Percentiles rank a stretch among this genome's conserved stretches.
Evolutionary conservation across 2,888 invertebrate species (phyloP).

Genomic region (Orthonychiurus folsomi): DNA sequence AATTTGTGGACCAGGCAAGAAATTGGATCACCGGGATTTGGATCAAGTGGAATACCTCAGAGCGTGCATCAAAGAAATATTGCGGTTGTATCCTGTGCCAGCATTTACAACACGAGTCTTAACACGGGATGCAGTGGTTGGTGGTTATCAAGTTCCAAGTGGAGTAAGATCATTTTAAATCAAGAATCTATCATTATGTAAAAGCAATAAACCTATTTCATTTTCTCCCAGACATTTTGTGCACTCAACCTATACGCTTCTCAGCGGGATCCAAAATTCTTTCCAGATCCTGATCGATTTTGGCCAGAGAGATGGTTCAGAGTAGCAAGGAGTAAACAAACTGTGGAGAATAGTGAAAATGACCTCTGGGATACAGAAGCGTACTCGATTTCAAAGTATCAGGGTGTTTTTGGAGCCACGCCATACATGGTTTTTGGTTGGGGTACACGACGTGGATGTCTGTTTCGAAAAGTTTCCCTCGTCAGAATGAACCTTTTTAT

Average conservation of each 20-base stretch:
- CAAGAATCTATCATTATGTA: too few species aligned
- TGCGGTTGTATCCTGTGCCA: constrained; percentile 2
- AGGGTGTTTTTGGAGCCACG: constrained; percentile 37
- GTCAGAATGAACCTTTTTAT: constrained; percentile 2
- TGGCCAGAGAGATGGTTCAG: constrained; percentile 69
- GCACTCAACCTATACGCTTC: constrained; percentile 48
- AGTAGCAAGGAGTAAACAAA: constrained; percentile 3
- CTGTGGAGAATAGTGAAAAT: constrained; percentile 44
- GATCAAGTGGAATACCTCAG: neutral
- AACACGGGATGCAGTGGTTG: neutral
- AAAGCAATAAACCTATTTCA: too few species aligned
- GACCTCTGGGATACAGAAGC: neutral
- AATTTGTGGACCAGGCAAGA: constrained; percentile 17
- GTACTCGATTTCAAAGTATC: neutral
- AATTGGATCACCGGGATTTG: neutral
- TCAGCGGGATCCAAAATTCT: constrained; percentile 62
- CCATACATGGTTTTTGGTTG: constrained; percentile 10
- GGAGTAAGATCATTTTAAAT: neutral
- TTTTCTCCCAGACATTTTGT: neutral
- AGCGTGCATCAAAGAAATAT: constrained; percentile 7
- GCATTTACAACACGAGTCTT: constrained; percentile 2
- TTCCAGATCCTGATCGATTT: constrained; percentile 59
- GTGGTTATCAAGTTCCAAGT: constrained; percentile 4
- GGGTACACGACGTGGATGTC: constrained; percentile 2
- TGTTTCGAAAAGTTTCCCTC: constrained; percentile 5